Evolutionary conservation across 2,113 vertebrate genomes (phyloP).

Genomic region (Gorsachius goisagi): DNA sequence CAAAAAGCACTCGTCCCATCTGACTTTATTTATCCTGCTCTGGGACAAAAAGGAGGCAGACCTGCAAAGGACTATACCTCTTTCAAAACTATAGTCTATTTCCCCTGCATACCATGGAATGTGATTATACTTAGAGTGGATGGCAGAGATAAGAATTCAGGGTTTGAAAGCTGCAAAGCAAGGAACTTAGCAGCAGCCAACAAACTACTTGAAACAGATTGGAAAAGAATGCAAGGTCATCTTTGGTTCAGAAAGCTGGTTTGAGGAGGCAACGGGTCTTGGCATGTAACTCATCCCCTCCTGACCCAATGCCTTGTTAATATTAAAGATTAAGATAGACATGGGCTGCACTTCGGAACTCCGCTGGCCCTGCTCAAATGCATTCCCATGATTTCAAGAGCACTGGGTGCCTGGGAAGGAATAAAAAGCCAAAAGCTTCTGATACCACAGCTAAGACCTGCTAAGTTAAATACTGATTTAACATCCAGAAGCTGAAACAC

Average conservation of each 20-base stretch:
- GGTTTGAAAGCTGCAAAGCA: neutral
- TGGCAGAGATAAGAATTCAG: neutral
- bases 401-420: neutral
- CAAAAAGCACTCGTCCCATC: neutral
- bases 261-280: neutral
- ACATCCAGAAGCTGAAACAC: neutral
- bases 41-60: neutral
- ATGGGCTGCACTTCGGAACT: neutral
- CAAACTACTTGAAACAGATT: neutral
- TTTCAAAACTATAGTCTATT: neutral
- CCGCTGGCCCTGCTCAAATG: neutral
- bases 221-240: neutral
- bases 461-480: neutral
- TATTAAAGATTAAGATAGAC: slow-evolving; percentile 8
- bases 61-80: neutral
- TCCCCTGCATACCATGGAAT: neutral
- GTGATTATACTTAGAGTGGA: neutral
- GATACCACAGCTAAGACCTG: neutral
- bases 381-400: neutral
- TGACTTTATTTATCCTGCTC: neutral
- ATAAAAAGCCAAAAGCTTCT: neutral
- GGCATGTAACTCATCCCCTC: neutral
- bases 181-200: neutral
- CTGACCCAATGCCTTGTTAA: slow-evolving; percentile 2
- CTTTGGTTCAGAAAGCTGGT: slow-evolving; percentile 5